Evolutionary conservation across 2,113 vertebrate genomes (phyloP).

Genomic region (Nansenia antarctica): DNA sequence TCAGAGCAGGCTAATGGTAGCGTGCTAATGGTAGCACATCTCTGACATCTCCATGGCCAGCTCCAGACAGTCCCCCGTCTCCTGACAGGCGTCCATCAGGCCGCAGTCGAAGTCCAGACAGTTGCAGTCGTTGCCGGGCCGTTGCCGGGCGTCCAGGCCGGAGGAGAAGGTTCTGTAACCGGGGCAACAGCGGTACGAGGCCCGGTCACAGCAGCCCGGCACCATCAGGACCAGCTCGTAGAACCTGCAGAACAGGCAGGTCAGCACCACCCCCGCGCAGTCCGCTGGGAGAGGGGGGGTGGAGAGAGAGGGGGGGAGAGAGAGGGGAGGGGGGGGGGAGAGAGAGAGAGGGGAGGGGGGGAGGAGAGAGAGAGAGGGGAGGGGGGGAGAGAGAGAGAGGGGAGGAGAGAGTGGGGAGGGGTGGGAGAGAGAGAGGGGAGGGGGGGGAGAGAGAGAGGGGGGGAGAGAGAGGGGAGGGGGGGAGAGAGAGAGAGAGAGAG

Average conservation of each 20-base stretch:
- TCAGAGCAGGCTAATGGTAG: no score
- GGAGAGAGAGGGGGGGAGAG: no score
- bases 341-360: no score
- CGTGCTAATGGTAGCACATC: constrained; percentile 71
- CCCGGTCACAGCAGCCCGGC: constrained; percentile 59
- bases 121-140: constrained; percentile 44
- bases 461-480: no score
- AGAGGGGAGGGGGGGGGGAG: no score
- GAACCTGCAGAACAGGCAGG: constrained; percentile 78
- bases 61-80: constrained; percentile 75
- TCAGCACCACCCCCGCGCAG: constrained; percentile 73
- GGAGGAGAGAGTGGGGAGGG: no score
- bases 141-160: constrained; percentile 39
- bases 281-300: constrained; percentile 71
- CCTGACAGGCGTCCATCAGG: constrained; percentile 63
- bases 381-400: no score
- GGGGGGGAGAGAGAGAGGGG: no score
- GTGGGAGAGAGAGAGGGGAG: no score
- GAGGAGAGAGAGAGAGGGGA: no score
- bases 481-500: no score
- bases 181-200: constrained; percentile 58
- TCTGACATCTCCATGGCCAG: constrained; percentile 80
- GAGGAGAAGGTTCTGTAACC: constrained; percentile 57
- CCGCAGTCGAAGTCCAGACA: constrained; percentile 67
- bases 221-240: constrained; percentile 69